Evolutionary conservation across 2,113 vertebrate genomes (phyloP).

Genomic region (Urocolius indicus): DNA sequence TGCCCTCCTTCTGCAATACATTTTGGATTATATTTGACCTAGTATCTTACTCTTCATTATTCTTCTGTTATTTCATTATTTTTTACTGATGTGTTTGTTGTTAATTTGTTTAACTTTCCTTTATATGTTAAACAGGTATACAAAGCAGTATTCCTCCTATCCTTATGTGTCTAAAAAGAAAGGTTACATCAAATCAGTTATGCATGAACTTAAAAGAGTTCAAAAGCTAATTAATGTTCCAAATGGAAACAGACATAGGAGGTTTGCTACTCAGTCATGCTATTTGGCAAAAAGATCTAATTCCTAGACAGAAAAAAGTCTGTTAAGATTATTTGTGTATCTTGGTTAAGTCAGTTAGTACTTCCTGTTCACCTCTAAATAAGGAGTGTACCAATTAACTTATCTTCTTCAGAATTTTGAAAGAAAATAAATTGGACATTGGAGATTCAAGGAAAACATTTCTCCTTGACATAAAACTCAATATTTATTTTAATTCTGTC

Average conservation of each 20-base stretch:
- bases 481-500: slow-evolving; percentile 8
- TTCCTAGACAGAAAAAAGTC: background rate
- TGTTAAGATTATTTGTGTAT: background rate
- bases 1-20: background rate
- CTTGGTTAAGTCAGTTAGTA: background rate
- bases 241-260: background rate
- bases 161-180: background rate
- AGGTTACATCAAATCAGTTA: background rate
- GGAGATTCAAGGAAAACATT: background rate
- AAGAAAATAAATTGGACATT: background rate
- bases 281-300: background rate
- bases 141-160: background rate
- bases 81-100: background rate
- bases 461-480: background rate
- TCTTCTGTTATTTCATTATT: background rate
- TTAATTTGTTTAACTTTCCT: background rate
- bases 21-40: background rate
- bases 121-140: background rate
- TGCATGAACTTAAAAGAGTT: background rate
- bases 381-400: background rate
- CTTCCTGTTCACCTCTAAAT: background rate
- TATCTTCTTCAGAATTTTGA: background rate
- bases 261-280: background rate
- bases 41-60: background rate
- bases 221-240: background rate